These are phyloP conservation scores for Neolamprologus caudopunctatus DNA, from an alignment of 2,113 vertebrate species.

Conservation along the genomic window DNA sequence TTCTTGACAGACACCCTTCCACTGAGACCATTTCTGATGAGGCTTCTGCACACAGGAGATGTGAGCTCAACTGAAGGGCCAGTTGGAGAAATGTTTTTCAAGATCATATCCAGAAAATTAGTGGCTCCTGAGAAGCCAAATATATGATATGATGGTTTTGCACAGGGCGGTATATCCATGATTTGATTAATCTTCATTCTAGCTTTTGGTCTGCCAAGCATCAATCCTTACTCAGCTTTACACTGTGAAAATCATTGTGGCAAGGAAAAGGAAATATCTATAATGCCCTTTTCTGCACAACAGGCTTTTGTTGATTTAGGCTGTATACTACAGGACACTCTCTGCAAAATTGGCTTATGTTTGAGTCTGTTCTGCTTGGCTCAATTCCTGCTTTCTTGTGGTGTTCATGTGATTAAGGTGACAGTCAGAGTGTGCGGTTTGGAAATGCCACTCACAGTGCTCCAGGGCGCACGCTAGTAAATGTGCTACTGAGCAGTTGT, in stretches of 20 bases:
- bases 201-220: not conserved
- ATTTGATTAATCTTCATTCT: conserved; percentile 4
- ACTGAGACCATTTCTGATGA: not conserved
- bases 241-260: not conserved
- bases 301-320: not conserved
- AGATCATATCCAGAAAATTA: not conserved
- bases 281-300: not conserved
- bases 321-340: not conserved
- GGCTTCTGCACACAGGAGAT: not conserved
- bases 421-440: conserved; percentile 26
- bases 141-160: not conserved
- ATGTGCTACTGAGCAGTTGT: conserved; percentile 32
- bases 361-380: not conserved
- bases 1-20: not conserved
- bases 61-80: not conserved
- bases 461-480: conserved; percentile 10
- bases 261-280: not conserved
- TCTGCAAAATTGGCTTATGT: not conserved
- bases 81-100: not conserved
- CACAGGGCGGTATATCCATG: not conserved
- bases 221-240: conserved; percentile 11
- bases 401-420: conserved; percentile 44
- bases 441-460: conserved; percentile 46
- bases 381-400: not conserved
- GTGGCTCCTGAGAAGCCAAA: not conserved